Evolutionary conservation across 2,113 vertebrate species (phyloP), one percentile per base, ranked within the genome.

Genomic region (Cryptomyrus ogoouensis): DNA sequence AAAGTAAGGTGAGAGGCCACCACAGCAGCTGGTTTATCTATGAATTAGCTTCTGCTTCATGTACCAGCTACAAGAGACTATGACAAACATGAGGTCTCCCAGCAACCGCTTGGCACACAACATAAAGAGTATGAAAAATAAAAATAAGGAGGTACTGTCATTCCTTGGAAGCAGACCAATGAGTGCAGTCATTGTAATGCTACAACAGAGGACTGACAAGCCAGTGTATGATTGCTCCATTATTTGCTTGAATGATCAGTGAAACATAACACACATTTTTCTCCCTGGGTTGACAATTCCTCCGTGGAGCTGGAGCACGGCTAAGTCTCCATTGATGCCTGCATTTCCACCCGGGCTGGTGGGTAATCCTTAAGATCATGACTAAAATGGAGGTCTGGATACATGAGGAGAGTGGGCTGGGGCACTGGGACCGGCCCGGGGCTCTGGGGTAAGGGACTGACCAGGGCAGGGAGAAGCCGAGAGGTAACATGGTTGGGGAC

Each of bases 231-330:
- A 90, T 50, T 90, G 84, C 27, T 87, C 89, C 89, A 87, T 90
- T 90, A 90, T 70, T 87, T 90, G 89, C 89, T 74, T 74, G 89
- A 90, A 56, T 87, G 89, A 86, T 52, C 83, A 87, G 85, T 50
- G 84, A 46, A 87, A 87, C 62, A 87, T 70, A 62, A 50, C 84
- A 90, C 31, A 49, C 89, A 90, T 88, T 42, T 49, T 87, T 87
- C 89, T 86, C 89, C 58, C 56, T 49, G 89, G 44, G 83, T 90
- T 87, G 85, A 87, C 87, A 42, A 42, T 62, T 88, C 87, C 35
- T 44, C 87, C 21, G 2, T 19, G 15, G 52, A 58, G 19, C 87
- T 42, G 31, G 27, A 24, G 53, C 31, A 42, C 17, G 6, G 35
- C 50, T 88, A 27, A 58, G 9, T 84, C 42, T 47, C 83, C 83